phyloP scores from a whole-genome alignment of 1,140 invertebrate genomes.

The Cotesia chilonis region DNA sequence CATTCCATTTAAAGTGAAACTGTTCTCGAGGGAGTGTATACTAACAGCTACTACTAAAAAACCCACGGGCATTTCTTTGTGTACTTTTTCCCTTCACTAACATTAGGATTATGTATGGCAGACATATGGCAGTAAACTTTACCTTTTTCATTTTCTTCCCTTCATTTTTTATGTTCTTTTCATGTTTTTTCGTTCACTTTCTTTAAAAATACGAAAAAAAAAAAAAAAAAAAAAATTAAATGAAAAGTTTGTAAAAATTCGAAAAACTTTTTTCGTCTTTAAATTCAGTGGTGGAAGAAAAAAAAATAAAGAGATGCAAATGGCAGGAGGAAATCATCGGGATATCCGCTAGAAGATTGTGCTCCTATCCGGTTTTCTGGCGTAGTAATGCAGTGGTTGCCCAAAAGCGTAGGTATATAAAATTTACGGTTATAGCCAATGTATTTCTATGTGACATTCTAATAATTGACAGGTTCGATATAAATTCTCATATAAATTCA shows the following conservation, averaged over 20 bases:
- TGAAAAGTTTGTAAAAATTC: not conserved
- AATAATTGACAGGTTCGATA: constrained; percentile 36
- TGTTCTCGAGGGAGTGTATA: constrained; percentile 9
- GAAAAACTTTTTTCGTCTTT: not conserved
- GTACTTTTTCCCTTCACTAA: constrained; percentile 18
- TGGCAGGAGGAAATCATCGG: constrained; percentile 26
- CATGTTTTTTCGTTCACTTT: not conserved
- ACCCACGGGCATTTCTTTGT: constrained; percentile 28
- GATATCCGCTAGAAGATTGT: constrained; percentile 31
- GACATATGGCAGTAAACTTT: constrained; percentile 9
- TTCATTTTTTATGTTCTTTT: not conserved
- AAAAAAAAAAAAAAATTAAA: not conserved
- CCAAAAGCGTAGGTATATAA: constrained; percentile 22
- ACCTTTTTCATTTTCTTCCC: not conserved
- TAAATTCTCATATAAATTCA: constrained; percentile 36
- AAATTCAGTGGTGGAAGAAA: not conserved
- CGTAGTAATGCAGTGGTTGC: not conserved
- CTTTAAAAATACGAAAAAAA: not conserved
- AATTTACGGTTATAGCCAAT: constrained; percentile 36
- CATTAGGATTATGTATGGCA: constrained; percentile 30
- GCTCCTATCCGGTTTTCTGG: constrained; percentile 3
- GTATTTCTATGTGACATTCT: constrained; percentile 33
- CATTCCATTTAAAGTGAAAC: constrained; percentile 25
- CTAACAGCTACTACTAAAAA: not conserved
- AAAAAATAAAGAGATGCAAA: not conserved